phyloP scores from a whole-genome alignment of 2,113 vertebrate species.

The Microtus ochrogaster region DNA sequence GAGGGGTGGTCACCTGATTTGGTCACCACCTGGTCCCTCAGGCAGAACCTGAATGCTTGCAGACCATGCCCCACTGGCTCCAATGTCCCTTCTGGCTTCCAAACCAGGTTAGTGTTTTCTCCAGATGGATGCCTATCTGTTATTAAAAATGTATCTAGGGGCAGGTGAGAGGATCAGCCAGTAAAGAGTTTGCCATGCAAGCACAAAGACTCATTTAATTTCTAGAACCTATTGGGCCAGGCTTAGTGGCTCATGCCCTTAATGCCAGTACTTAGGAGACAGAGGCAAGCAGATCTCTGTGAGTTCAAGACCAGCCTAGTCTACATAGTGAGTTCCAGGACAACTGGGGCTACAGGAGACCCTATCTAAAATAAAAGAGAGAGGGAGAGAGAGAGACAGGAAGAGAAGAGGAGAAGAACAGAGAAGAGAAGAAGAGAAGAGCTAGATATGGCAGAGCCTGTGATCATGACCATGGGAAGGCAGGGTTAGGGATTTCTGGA shows the following conservation, averaged over 20 bases:
- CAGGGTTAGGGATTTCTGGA: not conserved
- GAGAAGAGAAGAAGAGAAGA: not conserved
- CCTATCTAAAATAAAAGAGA: not conserved
- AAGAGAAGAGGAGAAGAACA: too few relatives aligned
- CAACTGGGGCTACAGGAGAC: not conserved
- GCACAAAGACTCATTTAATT: not conserved
- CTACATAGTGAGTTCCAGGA: not conserved
- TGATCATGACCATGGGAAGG: not conserved
- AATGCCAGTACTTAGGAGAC: not conserved
- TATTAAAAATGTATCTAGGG: not conserved
- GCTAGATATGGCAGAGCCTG: not conserved
- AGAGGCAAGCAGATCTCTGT: not conserved
- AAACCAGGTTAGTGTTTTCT: not conserved
- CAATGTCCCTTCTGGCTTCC: not conserved
- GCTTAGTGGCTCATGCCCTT: not conserved
- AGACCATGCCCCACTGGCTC: not conserved
- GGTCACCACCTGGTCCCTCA: not conserved
- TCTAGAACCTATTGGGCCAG: not conserved
- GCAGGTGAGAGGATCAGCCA: not conserved
- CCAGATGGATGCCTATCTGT: not conserved
- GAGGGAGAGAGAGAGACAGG: not conserved
- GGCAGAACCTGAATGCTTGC: not conserved
- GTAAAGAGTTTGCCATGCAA: not conserved
- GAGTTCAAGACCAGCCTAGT: not conserved
- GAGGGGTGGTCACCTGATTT: not conserved